A percentile compares a stretch with the other conserved stretches of the same genome.
Evolutionary conservation across 2,888 invertebrate species (phyloP).

Genomic region (Archips crataeganus): DNA sequence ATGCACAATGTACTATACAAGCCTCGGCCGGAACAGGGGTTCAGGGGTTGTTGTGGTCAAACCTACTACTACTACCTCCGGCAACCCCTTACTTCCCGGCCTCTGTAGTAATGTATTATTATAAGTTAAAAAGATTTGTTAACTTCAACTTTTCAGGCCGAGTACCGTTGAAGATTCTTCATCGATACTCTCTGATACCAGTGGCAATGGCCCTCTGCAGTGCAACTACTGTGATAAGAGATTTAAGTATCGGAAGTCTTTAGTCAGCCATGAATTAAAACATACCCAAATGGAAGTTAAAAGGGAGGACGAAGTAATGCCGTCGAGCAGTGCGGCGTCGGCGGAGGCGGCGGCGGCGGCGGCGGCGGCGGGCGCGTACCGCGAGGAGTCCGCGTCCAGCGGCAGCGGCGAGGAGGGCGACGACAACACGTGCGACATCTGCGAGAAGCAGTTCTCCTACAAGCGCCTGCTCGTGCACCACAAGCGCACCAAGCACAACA

Average conservation of each 20-base stretch:
- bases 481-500: slow-evolving; percentile 77
- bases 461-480: slow-evolving; percentile 73
- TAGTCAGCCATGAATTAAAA: slow-evolving; percentile 58
- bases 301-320: slow-evolving; percentile 1
- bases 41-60: too few relatives aligned
- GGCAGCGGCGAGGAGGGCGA: slow-evolving; percentile 66
- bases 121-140: too few relatives aligned
- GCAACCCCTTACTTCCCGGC: too few relatives aligned
- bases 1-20: too few relatives aligned
- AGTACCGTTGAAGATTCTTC: slow-evolving; percentile 64
- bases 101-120: too few relatives aligned
- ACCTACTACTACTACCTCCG: too few relatives aligned
- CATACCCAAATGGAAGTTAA: slow-evolving; percentile 54
- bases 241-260: slow-evolving; percentile 75
- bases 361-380: slow-evolving; percentile 43
- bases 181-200: slow-evolving; percentile 63
- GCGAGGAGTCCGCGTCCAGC: slow-evolving; percentile 70
- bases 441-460: slow-evolving; percentile 81
- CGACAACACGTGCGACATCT: slow-evolving; percentile 79
- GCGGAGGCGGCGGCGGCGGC: slow-evolving; percentile 52
- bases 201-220: slow-evolving; percentile 53
- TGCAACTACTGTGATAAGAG: slow-evolving; percentile 72
- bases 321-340: slow-evolving; percentile 2
- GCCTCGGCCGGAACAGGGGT: too few relatives aligned
- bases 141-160: slow-evolving; percentile 56